phyloP scores from a whole-genome alignment of 2,113 vertebrate species.

The Verasper variegatus region DNA sequence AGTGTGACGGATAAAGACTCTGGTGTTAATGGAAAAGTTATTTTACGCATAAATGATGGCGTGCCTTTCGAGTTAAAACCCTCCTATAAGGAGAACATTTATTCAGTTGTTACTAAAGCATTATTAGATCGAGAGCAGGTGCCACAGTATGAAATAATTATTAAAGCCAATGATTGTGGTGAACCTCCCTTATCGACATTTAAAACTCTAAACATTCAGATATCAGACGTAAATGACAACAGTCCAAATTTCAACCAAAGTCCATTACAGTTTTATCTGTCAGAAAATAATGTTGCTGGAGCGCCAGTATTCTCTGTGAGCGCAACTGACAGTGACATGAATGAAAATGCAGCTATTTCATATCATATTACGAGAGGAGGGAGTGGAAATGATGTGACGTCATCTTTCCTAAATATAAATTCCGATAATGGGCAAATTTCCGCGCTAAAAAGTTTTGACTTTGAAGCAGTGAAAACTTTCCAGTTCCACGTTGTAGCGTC shows the following conservation, averaged over 20 bases:
- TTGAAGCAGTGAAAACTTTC: too few relatives aligned
- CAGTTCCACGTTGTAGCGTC: too few relatives aligned
- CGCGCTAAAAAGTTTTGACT: conserved; percentile 46
- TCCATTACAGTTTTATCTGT: conserved; percentile 62
- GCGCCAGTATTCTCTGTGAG: conserved; percentile 65
- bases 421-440: conserved; percentile 50
- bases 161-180: conserved; percentile 74
- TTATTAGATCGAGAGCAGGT: conserved; percentile 70
- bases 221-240: conserved; percentile 81
- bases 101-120: conserved; percentile 69
- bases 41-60: conserved; percentile 66
- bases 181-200: conserved; percentile 63
- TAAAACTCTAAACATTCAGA: conserved; percentile 66
- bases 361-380: conserved; percentile 60
- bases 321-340: conserved; percentile 64
- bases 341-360: conserved; percentile 68
- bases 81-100: conserved; percentile 74
- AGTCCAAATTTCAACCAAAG: conserved; percentile 59
- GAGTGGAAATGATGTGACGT: conserved; percentile 20
- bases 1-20: conserved; percentile 58
- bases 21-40: conserved; percentile 63
- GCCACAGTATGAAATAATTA: conserved; percentile 79
- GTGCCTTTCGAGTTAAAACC: conserved; percentile 76
- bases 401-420: conserved; percentile 69
- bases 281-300: conserved; percentile 74